phyloP scores from a whole-genome alignment of 1,140 invertebrate genomes.

The Ptiloglossa arizonensis region DNA sequence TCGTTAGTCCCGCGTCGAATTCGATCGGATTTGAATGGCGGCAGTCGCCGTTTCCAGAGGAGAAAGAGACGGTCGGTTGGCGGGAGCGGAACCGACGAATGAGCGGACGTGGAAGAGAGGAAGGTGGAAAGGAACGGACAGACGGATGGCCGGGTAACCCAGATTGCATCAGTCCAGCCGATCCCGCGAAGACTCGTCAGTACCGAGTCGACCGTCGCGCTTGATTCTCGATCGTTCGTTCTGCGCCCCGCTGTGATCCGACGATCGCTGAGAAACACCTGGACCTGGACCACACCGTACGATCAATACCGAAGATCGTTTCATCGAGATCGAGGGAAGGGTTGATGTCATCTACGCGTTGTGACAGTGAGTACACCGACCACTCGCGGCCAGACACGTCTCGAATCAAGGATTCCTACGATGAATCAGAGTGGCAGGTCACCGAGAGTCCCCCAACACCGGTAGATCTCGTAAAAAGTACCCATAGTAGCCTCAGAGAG shows the following conservation, averaged over 20 bases:
- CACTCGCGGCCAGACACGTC: no score
- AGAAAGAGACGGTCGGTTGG: conserved; percentile 51
- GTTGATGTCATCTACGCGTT: conserved; percentile 47
- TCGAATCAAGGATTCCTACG: no score
- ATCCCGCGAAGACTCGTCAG: conserved; percentile 75
- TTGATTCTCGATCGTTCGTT: conserved; percentile 60
- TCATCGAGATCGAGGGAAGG: no score
- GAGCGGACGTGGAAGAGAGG: conserved; percentile 67
- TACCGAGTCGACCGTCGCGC: conserved; percentile 75
- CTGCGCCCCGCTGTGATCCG: no score
- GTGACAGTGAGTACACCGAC: conserved; percentile 40
- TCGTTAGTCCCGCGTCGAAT: conserved; percentile 44
- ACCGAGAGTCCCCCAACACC: no score
- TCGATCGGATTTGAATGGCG: conserved; percentile 67
- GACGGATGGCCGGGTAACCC: conserved; percentile 82
- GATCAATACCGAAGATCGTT: no score
- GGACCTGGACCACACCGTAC: background rate
- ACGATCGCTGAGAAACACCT: no score
- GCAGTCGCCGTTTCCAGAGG: conserved; percentile 24
- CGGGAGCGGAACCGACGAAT: conserved; percentile 71
- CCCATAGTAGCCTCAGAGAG: no score
- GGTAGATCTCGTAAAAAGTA: no score
- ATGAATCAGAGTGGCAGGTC: no score
- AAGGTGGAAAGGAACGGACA: conserved; percentile 67
- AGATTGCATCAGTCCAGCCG: conserved; percentile 78